A percentile compares a stretch with the other conserved stretches of the same genome.
Conservation (phyloP, 2,888 invertebrate genomes). For the Frankliniella intonsa region DNA sequence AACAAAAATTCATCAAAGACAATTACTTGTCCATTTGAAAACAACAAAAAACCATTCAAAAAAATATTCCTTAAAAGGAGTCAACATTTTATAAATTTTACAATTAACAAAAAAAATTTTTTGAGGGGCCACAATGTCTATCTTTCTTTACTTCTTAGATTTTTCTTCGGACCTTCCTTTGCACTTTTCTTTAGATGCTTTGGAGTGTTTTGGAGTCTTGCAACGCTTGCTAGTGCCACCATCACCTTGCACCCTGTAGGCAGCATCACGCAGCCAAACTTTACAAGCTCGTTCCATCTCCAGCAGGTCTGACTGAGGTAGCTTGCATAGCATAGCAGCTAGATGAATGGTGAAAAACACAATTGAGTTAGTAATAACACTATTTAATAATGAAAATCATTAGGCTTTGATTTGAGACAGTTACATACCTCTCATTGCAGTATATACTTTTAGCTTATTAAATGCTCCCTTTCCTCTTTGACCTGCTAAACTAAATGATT, state of each 20-base stretch:
- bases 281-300: neutral
- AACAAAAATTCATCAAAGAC: too few species aligned
- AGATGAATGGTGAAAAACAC: neutral
- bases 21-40: too few species aligned
- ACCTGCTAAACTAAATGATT: neutral
- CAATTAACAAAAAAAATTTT: neutral
- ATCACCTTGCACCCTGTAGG: neutral
- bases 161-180: neutral
- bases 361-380: neutral
- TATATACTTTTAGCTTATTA: neutral
- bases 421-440: neutral
- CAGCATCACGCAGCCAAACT: neutral
- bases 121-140: neutral
- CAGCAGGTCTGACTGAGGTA: neutral
- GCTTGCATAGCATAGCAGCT: neutral
- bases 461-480: neutral
- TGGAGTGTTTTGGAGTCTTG: too few species aligned
- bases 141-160: neutral
- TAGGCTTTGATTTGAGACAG: neutral
- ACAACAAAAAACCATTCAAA: too few species aligned
- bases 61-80: too few species aligned
- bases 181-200: neutral
- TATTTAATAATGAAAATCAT: too few species aligned
- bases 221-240: neutral
- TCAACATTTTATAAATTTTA: neutral